A percentile compares a stretch with the other conserved stretches of the same genome.
phyloP scores from a whole-genome alignment of 2,888 invertebrate species.

The Sesia bembeciformis region DNA sequence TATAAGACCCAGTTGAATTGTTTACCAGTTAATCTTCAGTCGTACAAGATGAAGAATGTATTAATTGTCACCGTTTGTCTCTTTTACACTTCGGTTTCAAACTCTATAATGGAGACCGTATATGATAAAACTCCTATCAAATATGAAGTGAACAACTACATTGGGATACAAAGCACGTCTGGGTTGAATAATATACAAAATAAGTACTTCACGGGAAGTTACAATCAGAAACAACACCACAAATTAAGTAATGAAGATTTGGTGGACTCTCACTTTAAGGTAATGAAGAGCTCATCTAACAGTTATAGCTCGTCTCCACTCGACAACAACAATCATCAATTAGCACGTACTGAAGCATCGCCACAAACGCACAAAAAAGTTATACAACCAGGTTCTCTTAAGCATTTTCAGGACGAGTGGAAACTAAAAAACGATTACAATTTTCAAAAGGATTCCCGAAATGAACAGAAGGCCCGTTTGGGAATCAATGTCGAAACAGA shows the following conservation, averaged over 20 bases:
- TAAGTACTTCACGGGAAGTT: conserved; percentile 23
- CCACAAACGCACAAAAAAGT: not conserved
- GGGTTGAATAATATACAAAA: conserved; percentile 12
- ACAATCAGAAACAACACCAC: conserved; percentile 14
- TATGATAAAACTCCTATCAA: conserved; percentile 29
- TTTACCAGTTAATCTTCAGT: conserved; percentile 17
- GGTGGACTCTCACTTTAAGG: conserved; percentile 33
- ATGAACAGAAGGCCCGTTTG: too few species aligned
- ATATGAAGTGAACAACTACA: conserved; percentile 18
- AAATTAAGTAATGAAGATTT: conserved; percentile 24
- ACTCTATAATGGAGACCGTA: conserved; percentile 26
- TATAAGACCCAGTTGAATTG: too few species aligned
- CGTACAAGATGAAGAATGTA: conserved; percentile 30
- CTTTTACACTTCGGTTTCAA: conserved; percentile 18
- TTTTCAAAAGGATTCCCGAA: too few species aligned
- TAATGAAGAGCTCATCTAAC: conserved; percentile 15
- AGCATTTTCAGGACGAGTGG: too few species aligned
- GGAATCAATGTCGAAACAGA: not conserved
- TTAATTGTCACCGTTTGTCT: conserved; percentile 19
- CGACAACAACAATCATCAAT: not conserved
- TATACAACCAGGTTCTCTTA: not conserved
- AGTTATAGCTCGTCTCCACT: not conserved
- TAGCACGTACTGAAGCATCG: not conserved
- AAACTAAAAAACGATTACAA: too few species aligned
- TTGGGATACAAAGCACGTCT: too few species aligned